phyloP scores from a whole-genome alignment of 2,113 vertebrate genomes.

The Stomatorhinus ivindoensis region DNA sequence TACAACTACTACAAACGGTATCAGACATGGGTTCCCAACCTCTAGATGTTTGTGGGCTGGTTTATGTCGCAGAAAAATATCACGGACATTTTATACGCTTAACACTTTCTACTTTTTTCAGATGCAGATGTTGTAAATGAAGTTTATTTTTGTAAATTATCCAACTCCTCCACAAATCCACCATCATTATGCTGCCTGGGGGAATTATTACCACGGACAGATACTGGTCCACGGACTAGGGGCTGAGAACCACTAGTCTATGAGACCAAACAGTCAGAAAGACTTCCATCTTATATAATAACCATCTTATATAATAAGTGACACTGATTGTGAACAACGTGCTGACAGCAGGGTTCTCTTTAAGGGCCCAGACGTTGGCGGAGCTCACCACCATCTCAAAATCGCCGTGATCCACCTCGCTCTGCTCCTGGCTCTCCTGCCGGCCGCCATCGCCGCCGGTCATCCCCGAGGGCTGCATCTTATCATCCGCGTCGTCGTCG shows the following conservation, averaged over 20 bases:
- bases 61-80: not conserved
- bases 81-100: not conserved
- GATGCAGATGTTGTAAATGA: not conserved
- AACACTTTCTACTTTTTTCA: not conserved
- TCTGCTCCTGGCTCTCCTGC: conserved; percentile 91
- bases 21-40: not conserved
- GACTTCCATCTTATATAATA: not conserved
- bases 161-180: no score
- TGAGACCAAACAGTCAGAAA: not conserved
- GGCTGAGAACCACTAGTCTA: not conserved
- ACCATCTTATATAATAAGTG: not conserved
- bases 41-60: not conserved
- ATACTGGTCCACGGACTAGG: not conserved
- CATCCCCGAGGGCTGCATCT: conserved; percentile 84
- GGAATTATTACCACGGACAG: not conserved
- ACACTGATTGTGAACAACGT: not conserved
- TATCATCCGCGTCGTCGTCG: conserved; percentile 88
- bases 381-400: conserved; percentile 98
- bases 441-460: conserved; percentile 75
- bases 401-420: conserved; percentile 90
- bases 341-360: not conserved
- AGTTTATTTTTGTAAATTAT: no score
- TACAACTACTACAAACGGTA: not conserved
- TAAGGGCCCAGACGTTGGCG: not conserved
- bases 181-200: not conserved